Evolutionary conservation across 2,113 vertebrate species (phyloP), one percentile per base, ranked within the genome.

Genomic region (Muntiacus muntjak): DNA sequence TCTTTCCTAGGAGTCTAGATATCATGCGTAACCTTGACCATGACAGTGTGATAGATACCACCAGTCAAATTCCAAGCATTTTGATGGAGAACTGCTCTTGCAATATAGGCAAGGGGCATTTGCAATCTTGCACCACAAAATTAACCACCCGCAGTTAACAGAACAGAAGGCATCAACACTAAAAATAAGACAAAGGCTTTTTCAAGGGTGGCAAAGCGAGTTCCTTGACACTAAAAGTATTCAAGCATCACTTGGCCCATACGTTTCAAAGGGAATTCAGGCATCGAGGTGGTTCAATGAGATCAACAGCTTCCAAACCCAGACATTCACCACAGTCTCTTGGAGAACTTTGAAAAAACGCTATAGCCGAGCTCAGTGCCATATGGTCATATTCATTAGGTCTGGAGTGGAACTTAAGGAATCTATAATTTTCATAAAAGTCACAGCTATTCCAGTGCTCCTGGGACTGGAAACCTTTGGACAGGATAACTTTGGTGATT

Each of bases 81-180:
- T 13, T 95, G 82, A 97, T 78, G 97, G 62, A 67, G 50, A 98
- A 94, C 86, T 36, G 86, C 19, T 47, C 94, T 30, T 60, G 76
- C 92, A 94, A 36, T 40, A 57, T 0, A 84, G 89, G 87, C 79
- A 94, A 57, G 14, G 23, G 6, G 25, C 45, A 62, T 97, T 97
- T 98, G 91, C 76, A 79, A 62, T 62, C 33, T 94, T 93, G 62
- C 26, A 50, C 58, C 52, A 67, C 52, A 87, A 96, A 98, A 1
- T 12, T n/a, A 94, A 98, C 89, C 97, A 97, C 57, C 67, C 67
- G 23, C 87, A 96, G 64, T 94, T 98, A 87, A 83, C 43, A 97
- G 62, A 97, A 95, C 93, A 94, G 87, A 95, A 96, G 47, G 62
- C 97, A 93, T 43, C 81, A 62, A 76, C 13, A 71, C 21, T 15